Base-by-base conservation (phyloP, 35 echinoderm and acorn worm genomes). In the Apostichopus japonicus region DNA sequence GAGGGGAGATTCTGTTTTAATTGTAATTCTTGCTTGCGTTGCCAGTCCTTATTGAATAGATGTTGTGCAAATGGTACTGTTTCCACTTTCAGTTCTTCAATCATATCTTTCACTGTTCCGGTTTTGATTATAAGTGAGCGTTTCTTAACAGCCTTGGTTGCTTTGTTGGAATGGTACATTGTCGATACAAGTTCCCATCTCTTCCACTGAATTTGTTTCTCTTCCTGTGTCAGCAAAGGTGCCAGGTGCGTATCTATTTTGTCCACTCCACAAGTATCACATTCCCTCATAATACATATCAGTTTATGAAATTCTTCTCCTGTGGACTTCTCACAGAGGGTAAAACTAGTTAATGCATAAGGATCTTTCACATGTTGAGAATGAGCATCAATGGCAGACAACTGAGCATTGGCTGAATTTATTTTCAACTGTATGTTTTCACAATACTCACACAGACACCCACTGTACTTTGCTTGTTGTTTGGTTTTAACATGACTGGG, bases 41-140 rank as follows among this genome's bases (percentile, higher is more conserved):
- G 95, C 95, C 95, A 96, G 53, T 96, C 95, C 10, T 96, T 94
- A 52, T 90, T 84, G 13, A 96, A 96, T 3, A 96, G 33, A 57
- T 96, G 93, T 17, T 92, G 76, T 54, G 73, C 70, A 82, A 93
- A 93, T 54, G 86, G 93, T 1, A 21, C n/a, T 10, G 79, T 24
- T 56, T 94, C 95, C 4, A 17, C 13, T 63, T 94, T 94, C 1
- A 96, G 90, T 21, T 96, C 80, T 1, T 67, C 52, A 15, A 96
- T 10, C 65, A 96, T 24, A 11, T 92, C 86, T 33, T 24, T 1
- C 6, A 86, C 27, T 0, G 79, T 92, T 72, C 92, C 92, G 23
- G 53, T 19, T 71, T 88, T 95, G 9, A 33, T 21, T n/a, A 95
- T 23, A 24, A 82, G 54, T 56, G 80, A 88, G 27, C 70, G 62